These are phyloP conservation scores for Gobius niger DNA, from an alignment of 2,113 vertebrate genomes.

Conservation along the genomic window DNA sequence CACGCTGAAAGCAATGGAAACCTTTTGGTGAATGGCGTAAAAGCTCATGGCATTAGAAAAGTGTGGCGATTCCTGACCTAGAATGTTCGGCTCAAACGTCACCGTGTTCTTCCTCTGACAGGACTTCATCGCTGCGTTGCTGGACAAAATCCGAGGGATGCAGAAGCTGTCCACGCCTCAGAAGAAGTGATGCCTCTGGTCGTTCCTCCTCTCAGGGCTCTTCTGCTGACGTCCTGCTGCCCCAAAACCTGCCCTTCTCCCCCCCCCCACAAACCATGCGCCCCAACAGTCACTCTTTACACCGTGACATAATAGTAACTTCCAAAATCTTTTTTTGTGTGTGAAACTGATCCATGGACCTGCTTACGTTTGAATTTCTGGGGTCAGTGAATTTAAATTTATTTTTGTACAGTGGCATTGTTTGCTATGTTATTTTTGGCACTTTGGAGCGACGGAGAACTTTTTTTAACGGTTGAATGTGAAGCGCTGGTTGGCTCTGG, in stretches of 20 bases:
- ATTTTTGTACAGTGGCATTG: background rate
- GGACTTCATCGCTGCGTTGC: slow-evolving; percentile 87
- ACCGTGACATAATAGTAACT: too few species aligned
- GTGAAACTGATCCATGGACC: background rate
- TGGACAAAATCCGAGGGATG: slow-evolving; percentile 92
- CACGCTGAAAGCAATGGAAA: too few species aligned
- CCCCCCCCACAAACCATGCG: background rate
- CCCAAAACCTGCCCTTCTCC: background rate
- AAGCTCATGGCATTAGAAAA: too few species aligned
- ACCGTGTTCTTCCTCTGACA: slow-evolving; percentile 41
- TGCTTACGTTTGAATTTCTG: background rate
- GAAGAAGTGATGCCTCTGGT: slow-evolving; percentile 81
- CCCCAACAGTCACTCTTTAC: background rate
- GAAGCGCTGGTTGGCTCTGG: slow-evolving; percentile 26
- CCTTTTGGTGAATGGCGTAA: too few species aligned
- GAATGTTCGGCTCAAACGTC: background rate
- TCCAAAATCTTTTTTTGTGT: background rate
- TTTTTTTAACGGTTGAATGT: background rate
- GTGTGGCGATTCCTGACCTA: too few species aligned
- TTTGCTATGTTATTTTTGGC: background rate
- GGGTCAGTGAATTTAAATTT: background rate
- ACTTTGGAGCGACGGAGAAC: background rate
- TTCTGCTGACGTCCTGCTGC: slow-evolving; percentile 37
- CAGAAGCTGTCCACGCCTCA: slow-evolving; percentile 93
- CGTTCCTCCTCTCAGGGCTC: slow-evolving; percentile 22